Conservation (phyloP, 2,888 invertebrate genomes). For the Liodrosophila aerea region DNA sequence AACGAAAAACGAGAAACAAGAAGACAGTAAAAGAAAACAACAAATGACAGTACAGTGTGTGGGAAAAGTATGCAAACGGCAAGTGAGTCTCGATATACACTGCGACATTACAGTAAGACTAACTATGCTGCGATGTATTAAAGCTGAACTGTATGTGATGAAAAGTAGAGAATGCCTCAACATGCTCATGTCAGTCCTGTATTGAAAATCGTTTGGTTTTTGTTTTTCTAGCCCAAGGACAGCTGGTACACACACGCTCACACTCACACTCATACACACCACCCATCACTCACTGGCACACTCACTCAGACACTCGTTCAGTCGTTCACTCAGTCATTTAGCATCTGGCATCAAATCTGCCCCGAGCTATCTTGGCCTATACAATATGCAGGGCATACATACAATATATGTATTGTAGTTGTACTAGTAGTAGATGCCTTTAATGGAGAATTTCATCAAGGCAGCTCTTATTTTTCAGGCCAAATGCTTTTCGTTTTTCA, state of each 20-base stretch:
- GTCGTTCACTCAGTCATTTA: slow-evolving; percentile 23
- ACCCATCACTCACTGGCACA: slow-evolving; percentile 39
- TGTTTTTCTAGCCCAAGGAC: slow-evolving; percentile 54
- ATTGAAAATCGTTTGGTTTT: slow-evolving; percentile 58
- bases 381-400: slow-evolving; percentile 39
- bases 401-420: too few species aligned
- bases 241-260: slow-evolving; percentile 36
- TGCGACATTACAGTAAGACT: too few species aligned
- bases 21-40: slow-evolving; percentile 43
- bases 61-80: slow-evolving; percentile 37
- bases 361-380: slow-evolving; percentile 21
- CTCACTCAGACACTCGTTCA: slow-evolving; percentile 27
- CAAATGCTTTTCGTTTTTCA: slow-evolving; percentile 55
- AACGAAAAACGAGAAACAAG: slow-evolving; percentile 11
- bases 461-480: slow-evolving; percentile 5
- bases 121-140: slow-evolving; percentile 7
- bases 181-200: slow-evolving; percentile 27
- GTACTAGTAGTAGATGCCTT: slow-evolving; percentile 30
- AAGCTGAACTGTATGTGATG: slow-evolving; percentile 13
- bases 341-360: slow-evolving; percentile 32
- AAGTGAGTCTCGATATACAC: background rate
- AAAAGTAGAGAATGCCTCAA: slow-evolving; percentile 27
- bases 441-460: slow-evolving; percentile 26
- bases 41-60: slow-evolving; percentile 50
- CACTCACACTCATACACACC: slow-evolving; percentile 24